phyloP scores from a whole-genome alignment of 2,888 invertebrate species.

The Rhabditoides inermis region DNA sequence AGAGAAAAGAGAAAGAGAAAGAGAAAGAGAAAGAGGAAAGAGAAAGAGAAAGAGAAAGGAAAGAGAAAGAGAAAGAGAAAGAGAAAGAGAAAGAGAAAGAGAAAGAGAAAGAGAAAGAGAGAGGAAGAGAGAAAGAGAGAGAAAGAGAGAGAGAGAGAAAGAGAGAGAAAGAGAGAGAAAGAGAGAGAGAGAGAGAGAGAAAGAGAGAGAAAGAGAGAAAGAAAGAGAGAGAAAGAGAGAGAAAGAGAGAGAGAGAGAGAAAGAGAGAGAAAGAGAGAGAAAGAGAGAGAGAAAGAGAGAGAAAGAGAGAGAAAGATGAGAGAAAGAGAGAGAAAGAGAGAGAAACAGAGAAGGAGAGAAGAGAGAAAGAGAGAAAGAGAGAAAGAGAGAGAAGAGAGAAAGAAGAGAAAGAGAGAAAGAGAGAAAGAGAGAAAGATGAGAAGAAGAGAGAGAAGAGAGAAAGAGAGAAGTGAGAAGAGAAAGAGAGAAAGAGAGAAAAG shows the following conservation, averaged over 20 bases:
- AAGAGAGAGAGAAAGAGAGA: conserved; percentile 3
- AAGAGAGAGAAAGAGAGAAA: no score
- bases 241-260: no score
- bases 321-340: not conserved
- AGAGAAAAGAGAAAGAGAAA: not conserved
- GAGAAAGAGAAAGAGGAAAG: not conserved
- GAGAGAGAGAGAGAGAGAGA: no score
- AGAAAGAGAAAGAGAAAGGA: not conserved
- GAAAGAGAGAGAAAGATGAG: conserved; percentile 3
- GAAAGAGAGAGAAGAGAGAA: conserved; percentile 3
- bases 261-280: not conserved
- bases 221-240: no score
- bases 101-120: no score
- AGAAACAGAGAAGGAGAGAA: not conserved
- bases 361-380: conserved; percentile 1
- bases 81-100: not conserved
- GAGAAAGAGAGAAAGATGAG: not conserved
- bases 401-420: not conserved
- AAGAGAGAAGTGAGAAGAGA: no score
- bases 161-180: no score
- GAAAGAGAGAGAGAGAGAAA: no score
- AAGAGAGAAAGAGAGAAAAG: no score
- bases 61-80: not conserved
- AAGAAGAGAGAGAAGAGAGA: no score
- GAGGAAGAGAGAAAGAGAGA: no score